Conservation (phyloP, 2,113 vertebrate genomes). For the Trichechus manatus region DNA sequence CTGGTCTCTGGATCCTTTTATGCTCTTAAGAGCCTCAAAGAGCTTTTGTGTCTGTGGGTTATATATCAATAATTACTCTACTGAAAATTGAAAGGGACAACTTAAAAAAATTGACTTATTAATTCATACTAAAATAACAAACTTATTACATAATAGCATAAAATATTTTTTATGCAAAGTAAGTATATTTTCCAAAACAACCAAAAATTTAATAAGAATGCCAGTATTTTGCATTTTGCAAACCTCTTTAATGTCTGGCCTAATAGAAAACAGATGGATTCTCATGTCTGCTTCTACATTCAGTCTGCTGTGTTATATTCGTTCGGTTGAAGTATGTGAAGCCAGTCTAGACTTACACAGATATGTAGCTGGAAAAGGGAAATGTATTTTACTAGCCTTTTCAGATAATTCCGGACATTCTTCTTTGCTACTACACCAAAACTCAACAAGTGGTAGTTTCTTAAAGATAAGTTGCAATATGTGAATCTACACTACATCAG, state of each 20-base stretch:
- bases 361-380: background rate
- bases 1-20: background rate
- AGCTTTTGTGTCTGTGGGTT: background rate
- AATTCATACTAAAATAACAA: background rate
- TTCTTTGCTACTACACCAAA: background rate
- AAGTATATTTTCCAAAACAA: conserved; percentile 30
- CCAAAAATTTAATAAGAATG: background rate
- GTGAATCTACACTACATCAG: background rate
- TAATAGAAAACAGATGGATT: background rate
- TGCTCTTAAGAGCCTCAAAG: background rate
- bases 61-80: background rate
- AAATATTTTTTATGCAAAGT: conserved; percentile 3
- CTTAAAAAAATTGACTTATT: background rate
- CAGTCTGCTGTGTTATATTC: background rate
- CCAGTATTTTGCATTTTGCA: conserved; percentile 7
- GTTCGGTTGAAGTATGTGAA: background rate
- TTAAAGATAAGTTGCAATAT: conserved; percentile 19
- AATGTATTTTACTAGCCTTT: background rate
- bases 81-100: background rate
- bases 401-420: background rate
- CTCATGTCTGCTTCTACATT: background rate
- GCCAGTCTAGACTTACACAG: background rate
- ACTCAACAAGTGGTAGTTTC: conserved; percentile 13
- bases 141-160: background rate
- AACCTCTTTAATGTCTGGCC: conserved; percentile 11